Evolutionary conservation across 2,797 vertebrate genomes (phyloP).

Genomic region (Onychomys torridus): DNA sequence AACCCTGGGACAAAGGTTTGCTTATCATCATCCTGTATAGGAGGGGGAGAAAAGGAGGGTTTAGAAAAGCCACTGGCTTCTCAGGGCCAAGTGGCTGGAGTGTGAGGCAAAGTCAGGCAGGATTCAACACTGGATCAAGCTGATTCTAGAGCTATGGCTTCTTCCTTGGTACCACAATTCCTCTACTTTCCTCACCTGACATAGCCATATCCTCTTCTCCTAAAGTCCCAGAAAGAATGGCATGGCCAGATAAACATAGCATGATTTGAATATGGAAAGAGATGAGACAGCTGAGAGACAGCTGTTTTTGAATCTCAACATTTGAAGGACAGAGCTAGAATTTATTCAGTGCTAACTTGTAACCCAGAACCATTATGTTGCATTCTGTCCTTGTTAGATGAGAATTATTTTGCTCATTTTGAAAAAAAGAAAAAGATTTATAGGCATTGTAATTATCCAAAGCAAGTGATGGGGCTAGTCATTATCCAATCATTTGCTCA

Average conservation of each 20-base stretch:
- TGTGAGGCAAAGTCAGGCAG: background rate
- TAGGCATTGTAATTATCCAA: background rate
- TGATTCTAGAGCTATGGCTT: background rate
- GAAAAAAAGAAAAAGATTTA: background rate
- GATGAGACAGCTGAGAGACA: background rate
- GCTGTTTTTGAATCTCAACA: background rate
- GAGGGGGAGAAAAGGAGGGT: background rate
- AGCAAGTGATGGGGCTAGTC: background rate
- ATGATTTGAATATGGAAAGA: background rate
- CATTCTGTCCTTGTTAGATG: background rate
- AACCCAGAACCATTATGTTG: background rate
- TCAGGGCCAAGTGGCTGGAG: background rate
- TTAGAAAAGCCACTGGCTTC: background rate
- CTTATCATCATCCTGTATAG: background rate
- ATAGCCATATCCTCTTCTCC: too few species aligned
- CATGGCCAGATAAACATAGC: background rate
- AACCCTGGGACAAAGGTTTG: background rate
- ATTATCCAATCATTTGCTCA: background rate
- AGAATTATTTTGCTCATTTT: constrained; percentile 23
- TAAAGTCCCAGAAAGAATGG: background rate
- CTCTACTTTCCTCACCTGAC: background rate
- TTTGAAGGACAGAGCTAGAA: background rate
- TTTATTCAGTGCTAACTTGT: background rate
- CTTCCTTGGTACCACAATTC: background rate
- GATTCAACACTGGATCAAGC: background rate